These are phyloP conservation scores for Patella pellucida DNA, from an alignment of 2,888 invertebrate species.

Conservation along the genomic window DNA sequence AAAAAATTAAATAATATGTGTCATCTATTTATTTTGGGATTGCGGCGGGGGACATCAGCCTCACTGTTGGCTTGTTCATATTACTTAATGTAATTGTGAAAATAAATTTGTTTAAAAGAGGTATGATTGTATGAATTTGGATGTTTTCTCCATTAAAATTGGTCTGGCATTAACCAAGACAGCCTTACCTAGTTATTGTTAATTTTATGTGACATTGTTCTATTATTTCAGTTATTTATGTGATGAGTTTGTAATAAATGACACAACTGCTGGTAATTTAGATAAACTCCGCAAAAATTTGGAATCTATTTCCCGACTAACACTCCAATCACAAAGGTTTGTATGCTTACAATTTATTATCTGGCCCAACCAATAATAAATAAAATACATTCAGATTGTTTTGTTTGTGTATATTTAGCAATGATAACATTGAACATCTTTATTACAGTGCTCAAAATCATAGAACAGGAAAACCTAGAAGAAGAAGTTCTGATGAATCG, in stretches of 20 bases:
- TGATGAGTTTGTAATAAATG: conserved; percentile 85
- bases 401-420: background rate
- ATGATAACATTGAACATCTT: conserved; percentile 17
- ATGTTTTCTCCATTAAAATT: background rate
- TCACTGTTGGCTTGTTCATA: too few relatives aligned
- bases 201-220: background rate
- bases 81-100: too few relatives aligned
- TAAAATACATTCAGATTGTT: background rate
- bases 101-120: too few relatives aligned
- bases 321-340: conserved; percentile 30
- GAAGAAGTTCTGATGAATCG: conserved; percentile 52
- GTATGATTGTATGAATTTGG: too few relatives aligned
- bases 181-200: background rate
- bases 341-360: background rate
- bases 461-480: conserved; percentile 47
- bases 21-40: too few relatives aligned
- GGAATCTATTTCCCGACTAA: conserved; percentile 58
- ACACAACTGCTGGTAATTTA: conserved; percentile 73
- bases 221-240: conserved; percentile 79
- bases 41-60: too few relatives aligned
- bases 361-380: too few relatives aligned
- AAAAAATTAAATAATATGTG: too few relatives aligned
- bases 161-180: background rate
- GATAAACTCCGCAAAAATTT: conserved; percentile 65
- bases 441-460: conserved; percentile 52